Conservation (phyloP, 2,888 invertebrate genomes). For the Brenthis hecate region DNA sequence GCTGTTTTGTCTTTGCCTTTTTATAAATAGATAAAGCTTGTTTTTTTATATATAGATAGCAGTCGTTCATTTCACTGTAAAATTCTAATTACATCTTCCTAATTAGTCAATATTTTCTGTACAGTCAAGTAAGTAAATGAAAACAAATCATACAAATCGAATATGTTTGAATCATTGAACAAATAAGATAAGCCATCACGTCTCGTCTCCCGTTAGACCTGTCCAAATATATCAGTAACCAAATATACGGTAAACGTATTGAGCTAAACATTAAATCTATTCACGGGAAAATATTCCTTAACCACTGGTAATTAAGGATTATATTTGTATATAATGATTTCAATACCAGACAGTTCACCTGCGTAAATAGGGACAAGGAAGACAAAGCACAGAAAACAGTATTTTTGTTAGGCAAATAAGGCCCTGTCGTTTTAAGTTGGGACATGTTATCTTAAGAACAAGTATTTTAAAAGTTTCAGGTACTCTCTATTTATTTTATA, state of each 20-base stretch:
- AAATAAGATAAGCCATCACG: slow-evolving; percentile 46
- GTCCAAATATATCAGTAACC: slow-evolving; percentile 31
- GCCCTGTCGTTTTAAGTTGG: slow-evolving; percentile 15
- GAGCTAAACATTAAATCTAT: not conserved
- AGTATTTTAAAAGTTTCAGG: slow-evolving; percentile 10
- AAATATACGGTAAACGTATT: slow-evolving; percentile 14
- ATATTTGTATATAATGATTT: slow-evolving; percentile 31
- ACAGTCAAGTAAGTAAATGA: not conserved
- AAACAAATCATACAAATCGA: slow-evolving; percentile 8
- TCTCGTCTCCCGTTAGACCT: slow-evolving; percentile 49
- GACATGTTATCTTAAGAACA: slow-evolving; percentile 7
- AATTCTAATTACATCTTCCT: not conserved
- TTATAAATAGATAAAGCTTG: too few species aligned
- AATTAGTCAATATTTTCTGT: not conserved
- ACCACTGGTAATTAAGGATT: not conserved
- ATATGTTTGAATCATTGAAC: slow-evolving; percentile 36
- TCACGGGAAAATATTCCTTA: slow-evolving; percentile 15
- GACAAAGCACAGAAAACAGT: slow-evolving; percentile 11
- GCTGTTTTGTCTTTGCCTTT: too few species aligned
- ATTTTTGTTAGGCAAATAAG: slow-evolving; percentile 27
- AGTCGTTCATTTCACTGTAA: too few species aligned
- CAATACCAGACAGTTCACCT: slow-evolving; percentile 46
- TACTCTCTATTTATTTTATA: not conserved
- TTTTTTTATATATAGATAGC: too few species aligned
- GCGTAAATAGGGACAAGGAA: slow-evolving; percentile 45